These are phyloP conservation scores for Okamejei kenojei DNA, from an alignment of 2,797 vertebrate species.

Conservation along the genomic window DNA sequence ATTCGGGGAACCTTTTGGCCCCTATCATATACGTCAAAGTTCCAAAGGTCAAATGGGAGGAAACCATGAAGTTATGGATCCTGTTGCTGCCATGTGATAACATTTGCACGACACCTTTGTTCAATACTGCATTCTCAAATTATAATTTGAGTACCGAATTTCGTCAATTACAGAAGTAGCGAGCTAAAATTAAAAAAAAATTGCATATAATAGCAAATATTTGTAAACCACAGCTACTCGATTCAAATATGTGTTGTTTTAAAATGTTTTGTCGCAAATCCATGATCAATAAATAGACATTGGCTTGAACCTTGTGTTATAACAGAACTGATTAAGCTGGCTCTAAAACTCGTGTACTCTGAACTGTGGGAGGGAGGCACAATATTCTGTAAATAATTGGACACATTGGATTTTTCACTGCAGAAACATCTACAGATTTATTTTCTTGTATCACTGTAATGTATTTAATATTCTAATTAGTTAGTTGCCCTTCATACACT, in stretches of 20 bases:
- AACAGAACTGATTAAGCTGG: background rate
- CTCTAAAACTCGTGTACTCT: background rate
- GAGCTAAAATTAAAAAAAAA: constrained; percentile 2
- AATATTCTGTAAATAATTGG: constrained; percentile 26
- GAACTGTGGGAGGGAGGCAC: constrained; percentile 15
- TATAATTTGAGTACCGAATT: background rate
- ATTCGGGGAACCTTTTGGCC: background rate
- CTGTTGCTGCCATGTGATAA: background rate
- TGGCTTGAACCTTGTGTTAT: background rate
- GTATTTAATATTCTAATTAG: background rate
- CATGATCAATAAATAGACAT: constrained; percentile 22
- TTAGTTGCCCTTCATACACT: background rate
- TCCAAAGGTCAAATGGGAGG: background rate
- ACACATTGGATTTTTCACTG: background rate
- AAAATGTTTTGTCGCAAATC: background rate
- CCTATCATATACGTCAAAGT: background rate
- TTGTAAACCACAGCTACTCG: background rate
- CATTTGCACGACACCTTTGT: background rate
- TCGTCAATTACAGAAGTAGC: background rate
- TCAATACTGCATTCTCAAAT: background rate
- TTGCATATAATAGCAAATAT: background rate
- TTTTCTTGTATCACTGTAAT: background rate
- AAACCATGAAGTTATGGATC: constrained; percentile 13
- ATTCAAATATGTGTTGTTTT: constrained; percentile 8
- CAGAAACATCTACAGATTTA: background rate